These are phyloP conservation scores for Bolborhynchus lineola DNA, from an alignment of 2,113 vertebrate species.

Conservation along the genomic window DNA sequence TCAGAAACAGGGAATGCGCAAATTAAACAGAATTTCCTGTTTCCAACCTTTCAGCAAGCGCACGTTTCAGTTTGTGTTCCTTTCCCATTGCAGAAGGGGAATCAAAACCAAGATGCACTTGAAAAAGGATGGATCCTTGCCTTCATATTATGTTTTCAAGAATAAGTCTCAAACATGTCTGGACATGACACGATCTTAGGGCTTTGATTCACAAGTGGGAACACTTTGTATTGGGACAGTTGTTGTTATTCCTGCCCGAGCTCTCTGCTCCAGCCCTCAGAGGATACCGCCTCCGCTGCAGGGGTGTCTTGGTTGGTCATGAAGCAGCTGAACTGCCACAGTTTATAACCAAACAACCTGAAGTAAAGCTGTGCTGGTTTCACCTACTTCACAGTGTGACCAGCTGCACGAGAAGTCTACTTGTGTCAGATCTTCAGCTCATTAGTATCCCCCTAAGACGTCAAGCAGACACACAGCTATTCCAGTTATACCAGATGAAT, in stretches of 20 bases:
- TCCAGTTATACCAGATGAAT: neutral
- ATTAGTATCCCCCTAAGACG: neutral
- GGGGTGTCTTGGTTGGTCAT: neutral
- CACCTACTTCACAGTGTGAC: neutral
- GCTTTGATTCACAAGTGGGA: constrained; percentile 46
- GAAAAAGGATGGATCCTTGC: neutral
- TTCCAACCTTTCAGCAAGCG: neutral
- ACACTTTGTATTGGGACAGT: constrained; percentile 4
- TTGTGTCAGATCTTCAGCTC: neutral
- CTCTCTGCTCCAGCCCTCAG: neutral
- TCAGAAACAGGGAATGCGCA: constrained; percentile 7
- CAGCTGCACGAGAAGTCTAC: neutral
- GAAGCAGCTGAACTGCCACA: neutral
- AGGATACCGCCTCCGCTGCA: neutral
- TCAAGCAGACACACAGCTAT: neutral
- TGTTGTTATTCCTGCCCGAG: neutral
- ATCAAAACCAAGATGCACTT: neutral
- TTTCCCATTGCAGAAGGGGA: neutral
- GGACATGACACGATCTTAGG: neutral
- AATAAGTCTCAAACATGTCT: neutral
- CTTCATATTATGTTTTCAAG: neutral
- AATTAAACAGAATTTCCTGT: constrained; percentile 26
- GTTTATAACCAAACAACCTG: neutral
- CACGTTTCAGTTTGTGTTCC: neutral
- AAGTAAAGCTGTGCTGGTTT: neutral